A percentile compares a stretch with the other conserved stretches of the same genome.
Evolutionary conservation across 2,113 vertebrate genomes (phyloP).

Genomic region (Prunella fulvescens): DNA sequence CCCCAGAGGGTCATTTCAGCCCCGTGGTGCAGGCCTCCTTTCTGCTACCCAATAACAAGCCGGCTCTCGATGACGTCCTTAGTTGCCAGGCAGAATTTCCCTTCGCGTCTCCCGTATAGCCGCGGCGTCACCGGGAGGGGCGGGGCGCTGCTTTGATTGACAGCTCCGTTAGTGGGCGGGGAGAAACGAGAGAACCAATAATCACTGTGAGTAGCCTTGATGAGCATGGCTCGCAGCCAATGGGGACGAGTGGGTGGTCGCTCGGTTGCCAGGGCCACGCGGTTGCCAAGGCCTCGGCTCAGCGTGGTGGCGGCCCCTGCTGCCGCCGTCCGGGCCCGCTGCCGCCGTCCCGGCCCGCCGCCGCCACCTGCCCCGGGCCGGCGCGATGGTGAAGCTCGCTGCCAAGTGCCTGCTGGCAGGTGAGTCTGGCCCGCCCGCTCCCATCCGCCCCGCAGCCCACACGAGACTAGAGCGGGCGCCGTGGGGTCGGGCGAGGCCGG

Average conservation of each 20-base stretch:
- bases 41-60: conserved; percentile 46
- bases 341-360: too few relatives aligned
- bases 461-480: background rate
- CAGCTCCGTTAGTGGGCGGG: accelerated
- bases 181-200: background rate
- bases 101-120: accelerated
- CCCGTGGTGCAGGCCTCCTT: background rate
- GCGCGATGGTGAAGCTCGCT: conserved; percentile 73
- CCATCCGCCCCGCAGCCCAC: background rate
- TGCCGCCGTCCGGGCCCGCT: too few relatives aligned
- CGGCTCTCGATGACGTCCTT: accelerated
- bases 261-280: background rate
- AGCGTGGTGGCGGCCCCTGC: accelerated
- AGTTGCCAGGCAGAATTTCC: background rate
- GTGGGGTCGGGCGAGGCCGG: background rate
- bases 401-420: conserved; percentile 80
- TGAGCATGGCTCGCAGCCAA: background rate
- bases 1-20: background rate
- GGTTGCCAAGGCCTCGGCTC: background rate
- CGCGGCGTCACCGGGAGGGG: accelerated
- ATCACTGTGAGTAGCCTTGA: accelerated
- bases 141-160: background rate
- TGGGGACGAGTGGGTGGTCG: accelerated
- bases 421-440: conserved; percentile 48
- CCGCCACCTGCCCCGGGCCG: background rate